Conservation (phyloP, 2,113 vertebrate genomes). For the Callipepla californica region DNA sequence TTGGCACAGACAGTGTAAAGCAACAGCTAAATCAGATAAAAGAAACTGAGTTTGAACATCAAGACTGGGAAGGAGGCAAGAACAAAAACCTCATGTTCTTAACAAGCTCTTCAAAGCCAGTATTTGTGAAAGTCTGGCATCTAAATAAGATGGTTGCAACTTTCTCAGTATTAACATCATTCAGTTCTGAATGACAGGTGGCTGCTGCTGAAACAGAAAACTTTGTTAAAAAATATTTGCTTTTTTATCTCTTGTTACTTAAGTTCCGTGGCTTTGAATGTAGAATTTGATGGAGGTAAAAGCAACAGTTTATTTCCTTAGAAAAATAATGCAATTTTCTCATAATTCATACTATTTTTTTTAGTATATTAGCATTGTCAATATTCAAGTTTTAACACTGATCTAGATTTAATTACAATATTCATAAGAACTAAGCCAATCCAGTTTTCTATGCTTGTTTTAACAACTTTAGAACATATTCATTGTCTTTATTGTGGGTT, state of each 20-base stretch:
- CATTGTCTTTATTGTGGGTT: neutral
- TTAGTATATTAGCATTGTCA: neutral
- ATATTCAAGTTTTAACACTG: neutral
- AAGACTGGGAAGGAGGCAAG: rapidly evolving
- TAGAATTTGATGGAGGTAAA: neutral
- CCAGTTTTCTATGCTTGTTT: neutral
- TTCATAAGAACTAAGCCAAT: neutral
- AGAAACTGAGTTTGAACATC: neutral
- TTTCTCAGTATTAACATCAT: neutral
- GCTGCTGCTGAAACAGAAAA: neutral
- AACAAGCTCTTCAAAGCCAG: neutral
- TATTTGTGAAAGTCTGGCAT: neutral
- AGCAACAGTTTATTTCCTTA: neutral
- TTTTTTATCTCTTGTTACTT: neutral
- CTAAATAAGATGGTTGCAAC: neutral
- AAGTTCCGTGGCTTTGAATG: neutral
- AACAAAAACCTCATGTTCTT: neutral
- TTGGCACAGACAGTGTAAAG: neutral
- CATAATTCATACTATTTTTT: neutral
- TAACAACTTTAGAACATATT: neutral
- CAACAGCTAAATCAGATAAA: neutral
- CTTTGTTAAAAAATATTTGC: neutral
- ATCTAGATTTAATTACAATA: neutral
- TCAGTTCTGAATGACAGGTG: neutral
- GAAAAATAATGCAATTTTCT: neutral